phyloP scores from a whole-genome alignment of 2,888 invertebrate genomes.

The Neria commutata region DNA sequence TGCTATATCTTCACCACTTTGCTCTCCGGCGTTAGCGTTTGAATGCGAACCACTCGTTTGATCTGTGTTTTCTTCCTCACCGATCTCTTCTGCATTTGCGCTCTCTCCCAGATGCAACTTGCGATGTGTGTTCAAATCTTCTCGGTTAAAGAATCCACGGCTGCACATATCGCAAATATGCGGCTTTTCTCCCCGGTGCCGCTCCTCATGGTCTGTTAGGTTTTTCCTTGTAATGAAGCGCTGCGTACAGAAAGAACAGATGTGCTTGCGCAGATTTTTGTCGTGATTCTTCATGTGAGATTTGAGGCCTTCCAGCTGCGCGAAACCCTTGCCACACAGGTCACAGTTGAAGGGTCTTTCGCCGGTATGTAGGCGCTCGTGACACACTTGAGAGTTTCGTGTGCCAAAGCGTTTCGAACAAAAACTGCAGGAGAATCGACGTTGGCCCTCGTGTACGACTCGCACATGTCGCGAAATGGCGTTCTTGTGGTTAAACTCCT shows the following conservation, averaged over 20 bases:
- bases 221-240: conserved; percentile 43
- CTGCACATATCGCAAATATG: conserved; percentile 42
- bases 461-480: conserved; percentile 51
- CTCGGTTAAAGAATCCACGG: conserved; percentile 33
- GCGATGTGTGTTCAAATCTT: conserved; percentile 31
- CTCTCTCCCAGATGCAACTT: conserved; percentile 6
- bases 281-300: conserved; percentile 47
- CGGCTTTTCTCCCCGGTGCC: conserved; percentile 43
- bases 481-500: conserved; percentile 54
- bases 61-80: too few relatives aligned
- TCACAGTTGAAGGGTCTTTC: conserved; percentile 37
- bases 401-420: conserved; percentile 54
- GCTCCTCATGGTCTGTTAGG: conserved; percentile 40
- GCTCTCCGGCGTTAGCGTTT: too few relatives aligned
- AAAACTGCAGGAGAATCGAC: conserved; percentile 46
- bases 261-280: conserved; percentile 36
- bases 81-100: too few relatives aligned
- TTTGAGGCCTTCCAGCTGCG: conserved; percentile 37
- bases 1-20: too few relatives aligned
- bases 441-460: conserved; percentile 54
- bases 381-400: conserved; percentile 49
- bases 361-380: conserved; percentile 48
- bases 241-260: conserved; percentile 39
- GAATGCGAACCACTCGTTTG: too few relatives aligned
- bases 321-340: conserved; percentile 35